phyloP scores from a whole-genome alignment of 2,888 invertebrate genomes.

The Amphipoea lucens region DNA sequence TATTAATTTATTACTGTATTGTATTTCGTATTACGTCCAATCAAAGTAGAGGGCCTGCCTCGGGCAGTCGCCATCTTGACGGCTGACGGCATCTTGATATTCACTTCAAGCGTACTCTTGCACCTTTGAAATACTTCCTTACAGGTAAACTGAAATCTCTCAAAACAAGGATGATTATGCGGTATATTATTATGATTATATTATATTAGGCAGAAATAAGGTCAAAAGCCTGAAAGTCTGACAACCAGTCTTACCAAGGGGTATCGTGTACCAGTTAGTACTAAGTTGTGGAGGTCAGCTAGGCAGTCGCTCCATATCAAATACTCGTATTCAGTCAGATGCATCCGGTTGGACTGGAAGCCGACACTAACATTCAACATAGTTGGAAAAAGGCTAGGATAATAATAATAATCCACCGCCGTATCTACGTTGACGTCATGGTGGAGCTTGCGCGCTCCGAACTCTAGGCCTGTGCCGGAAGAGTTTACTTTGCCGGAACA shows the following conservation, averaged over 20 bases:
- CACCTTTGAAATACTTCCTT: neutral
- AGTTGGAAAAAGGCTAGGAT: too few relatives aligned
- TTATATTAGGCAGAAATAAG: too few relatives aligned
- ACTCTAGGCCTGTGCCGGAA: too few relatives aligned
- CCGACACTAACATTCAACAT: neutral
- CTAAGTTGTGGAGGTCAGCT: neutral
- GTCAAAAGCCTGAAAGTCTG: neutral
- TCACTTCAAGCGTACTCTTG: neutral
- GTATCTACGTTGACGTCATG: too few relatives aligned
- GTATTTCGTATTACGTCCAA: neutral
- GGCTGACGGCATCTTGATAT: neutral
- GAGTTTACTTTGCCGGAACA: too few relatives aligned
- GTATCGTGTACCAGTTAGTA: neutral
- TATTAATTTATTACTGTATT: neutral
- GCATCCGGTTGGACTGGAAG: neutral
- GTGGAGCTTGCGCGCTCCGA: too few relatives aligned
- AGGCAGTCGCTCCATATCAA: neutral
- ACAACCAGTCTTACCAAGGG: neutral
- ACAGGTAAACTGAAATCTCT: neutral
- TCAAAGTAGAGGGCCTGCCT: neutral
- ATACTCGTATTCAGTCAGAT: neutral
- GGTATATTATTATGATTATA: too few relatives aligned
- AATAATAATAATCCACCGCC: too few relatives aligned
- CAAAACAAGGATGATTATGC: neutral
- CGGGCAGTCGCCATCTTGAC: neutral